These are phyloP conservation scores for Sebastes hopkinsi DNA, from an alignment of 2,797 vertebrate species.

Conservation along the genomic window DNA sequence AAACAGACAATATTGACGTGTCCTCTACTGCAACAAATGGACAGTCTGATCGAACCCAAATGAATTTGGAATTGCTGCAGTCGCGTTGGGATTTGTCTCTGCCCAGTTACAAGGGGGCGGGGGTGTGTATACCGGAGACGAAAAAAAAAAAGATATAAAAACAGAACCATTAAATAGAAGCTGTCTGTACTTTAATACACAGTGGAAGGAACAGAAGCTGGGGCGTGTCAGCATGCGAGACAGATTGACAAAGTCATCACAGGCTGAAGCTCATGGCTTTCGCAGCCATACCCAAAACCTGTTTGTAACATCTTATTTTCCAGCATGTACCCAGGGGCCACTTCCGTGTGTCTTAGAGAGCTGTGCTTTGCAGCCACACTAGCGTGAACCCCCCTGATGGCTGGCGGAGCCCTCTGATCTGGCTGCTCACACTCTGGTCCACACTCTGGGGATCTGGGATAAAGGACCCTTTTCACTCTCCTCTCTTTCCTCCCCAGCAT, in stretches of 20 bases:
- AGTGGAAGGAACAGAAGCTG: conserved; percentile 25
- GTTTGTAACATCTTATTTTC: conserved; percentile 71
- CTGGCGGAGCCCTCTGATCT: conserved; percentile 72
- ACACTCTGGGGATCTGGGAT: conserved; percentile 69
- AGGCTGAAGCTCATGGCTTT: conserved; percentile 46
- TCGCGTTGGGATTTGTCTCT: conserved; percentile 15
- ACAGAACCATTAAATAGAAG: conserved; percentile 38
- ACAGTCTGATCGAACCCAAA: conserved; percentile 49
- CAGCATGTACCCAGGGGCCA: conserved; percentile 57
- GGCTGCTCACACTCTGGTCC: conserved; percentile 68
- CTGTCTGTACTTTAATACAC: conserved; percentile 40
- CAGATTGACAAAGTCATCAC: conserved; percentile 43
- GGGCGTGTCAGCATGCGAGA: conserved; percentile 27
- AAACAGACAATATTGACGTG: conserved; percentile 39
- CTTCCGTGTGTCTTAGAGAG: conserved; percentile 58
- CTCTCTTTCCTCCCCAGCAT: conserved; percentile 6
- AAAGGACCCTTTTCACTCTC: conserved; percentile 60
- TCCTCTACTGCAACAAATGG: conserved; percentile 32
- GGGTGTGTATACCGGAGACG: neutral
- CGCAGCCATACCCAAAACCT: conserved; percentile 51
- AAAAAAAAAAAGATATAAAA: conserved; percentile 24
- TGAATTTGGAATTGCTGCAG: conserved; percentile 45
- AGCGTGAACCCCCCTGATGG: conserved; percentile 66
- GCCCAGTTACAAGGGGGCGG: neutral
- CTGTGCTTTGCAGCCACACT: conserved; percentile 59